Evolutionary conservation across 92 coral and sea anemone species (phyloP).

Genomic region (Heteractis magnifica): DNA sequence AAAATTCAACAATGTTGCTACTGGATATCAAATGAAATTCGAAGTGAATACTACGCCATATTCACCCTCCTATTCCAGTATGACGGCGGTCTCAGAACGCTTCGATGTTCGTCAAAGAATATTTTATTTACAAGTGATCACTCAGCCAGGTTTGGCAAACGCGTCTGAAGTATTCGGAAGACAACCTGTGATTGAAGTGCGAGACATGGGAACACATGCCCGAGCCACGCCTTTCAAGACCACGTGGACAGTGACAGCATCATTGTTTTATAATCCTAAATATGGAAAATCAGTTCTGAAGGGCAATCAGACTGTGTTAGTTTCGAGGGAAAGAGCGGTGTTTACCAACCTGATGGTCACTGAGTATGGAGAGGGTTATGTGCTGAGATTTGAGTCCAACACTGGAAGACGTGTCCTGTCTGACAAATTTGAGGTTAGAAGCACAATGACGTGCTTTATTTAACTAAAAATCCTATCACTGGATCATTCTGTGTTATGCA

Average conservation of each 20-base stretch:
- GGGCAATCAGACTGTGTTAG: slow-evolving; percentile 62
- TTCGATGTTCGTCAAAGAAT: slow-evolving; percentile 67
- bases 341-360: slow-evolving; percentile 66
- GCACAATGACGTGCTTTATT: too few species aligned
- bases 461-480: too few species aligned
- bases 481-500: too few species aligned
- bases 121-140: slow-evolving; percentile 57
- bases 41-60: slow-evolving; percentile 55
- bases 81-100: slow-evolving; percentile 51
- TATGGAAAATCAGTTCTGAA: slow-evolving; percentile 51
- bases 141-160: slow-evolving; percentile 63
- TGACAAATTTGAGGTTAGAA: slow-evolving; percentile 56
- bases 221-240: slow-evolving; percentile 72
- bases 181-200: slow-evolving; percentile 81
- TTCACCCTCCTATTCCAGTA: slow-evolving; percentile 53
- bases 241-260: slow-evolving; percentile 53
- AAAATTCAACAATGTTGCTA: slow-evolving; percentile 59
- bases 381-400: slow-evolving; percentile 57
- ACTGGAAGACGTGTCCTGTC: slow-evolving; percentile 54
- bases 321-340: slow-evolving; percentile 61
- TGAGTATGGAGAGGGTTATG: slow-evolving; percentile 58
- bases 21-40: slow-evolving; percentile 54
- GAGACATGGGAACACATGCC: slow-evolving; percentile 72
- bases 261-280: slow-evolving; percentile 61
- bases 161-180: slow-evolving; percentile 66